A percentile compares a stretch with the other conserved stretches of the same genome.
Evolutionary conservation across 1,140 invertebrate genomes (phyloP).

Genomic region (Zeugodacus cucurbitae): DNA sequence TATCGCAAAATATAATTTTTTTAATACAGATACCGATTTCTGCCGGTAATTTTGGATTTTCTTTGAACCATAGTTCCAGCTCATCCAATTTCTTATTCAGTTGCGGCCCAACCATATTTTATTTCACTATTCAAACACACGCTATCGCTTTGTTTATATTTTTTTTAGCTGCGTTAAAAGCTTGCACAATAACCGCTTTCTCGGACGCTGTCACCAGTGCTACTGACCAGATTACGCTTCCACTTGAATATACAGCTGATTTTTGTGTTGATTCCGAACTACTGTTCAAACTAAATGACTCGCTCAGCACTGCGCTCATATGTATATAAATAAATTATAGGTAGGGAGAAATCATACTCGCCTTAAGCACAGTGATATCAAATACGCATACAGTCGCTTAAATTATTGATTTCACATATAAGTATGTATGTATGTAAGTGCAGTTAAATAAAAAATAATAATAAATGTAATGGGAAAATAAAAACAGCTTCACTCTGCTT

Average conservation of each 20-base stretch:
- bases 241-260: not conserved
- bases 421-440: too few relatives aligned
- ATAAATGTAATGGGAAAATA: too few relatives aligned
- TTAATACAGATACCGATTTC: constrained; percentile 52
- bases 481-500: too few relatives aligned
- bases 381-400: not conserved
- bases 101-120: not conserved
- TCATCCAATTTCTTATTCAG: constrained; percentile 49
- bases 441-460: too few relatives aligned
- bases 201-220: not conserved
- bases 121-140: not conserved
- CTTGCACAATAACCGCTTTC: not conserved
- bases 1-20: too few relatives aligned
- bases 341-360: not conserved
- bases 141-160: not conserved
- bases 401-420: too few relatives aligned
- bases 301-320: not conserved
- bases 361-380: not conserved
- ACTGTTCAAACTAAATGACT: not conserved
- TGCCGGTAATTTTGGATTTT: constrained; percentile 55
- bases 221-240: not conserved
- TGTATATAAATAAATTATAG: not conserved
- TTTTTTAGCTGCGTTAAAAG: not conserved
- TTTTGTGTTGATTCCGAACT: not conserved
- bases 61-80: constrained; percentile 54